These are phyloP conservation scores for Diarsia dahlii DNA, from an alignment of 2,888 invertebrate genomes.

Conservation along the genomic window DNA sequence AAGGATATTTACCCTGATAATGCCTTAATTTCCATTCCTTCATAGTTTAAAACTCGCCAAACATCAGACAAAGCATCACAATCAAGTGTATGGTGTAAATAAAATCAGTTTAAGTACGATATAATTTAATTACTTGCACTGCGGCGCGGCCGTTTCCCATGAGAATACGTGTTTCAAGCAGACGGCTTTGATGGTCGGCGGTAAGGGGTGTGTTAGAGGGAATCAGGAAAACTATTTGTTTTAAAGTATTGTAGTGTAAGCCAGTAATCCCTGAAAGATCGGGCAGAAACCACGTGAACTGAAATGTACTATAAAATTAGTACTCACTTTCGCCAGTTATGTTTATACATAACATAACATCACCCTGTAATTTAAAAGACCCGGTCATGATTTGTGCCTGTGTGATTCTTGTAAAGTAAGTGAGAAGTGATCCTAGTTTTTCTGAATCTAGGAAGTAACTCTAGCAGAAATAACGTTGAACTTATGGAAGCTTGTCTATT, in stretches of 20 bases:
- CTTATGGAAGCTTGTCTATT: neutral
- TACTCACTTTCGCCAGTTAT: neutral
- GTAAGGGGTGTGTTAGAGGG: constrained; percentile 56
- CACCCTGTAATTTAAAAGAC: too few relatives aligned
- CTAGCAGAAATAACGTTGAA: too few relatives aligned
- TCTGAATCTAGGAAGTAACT: neutral
- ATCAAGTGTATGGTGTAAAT: constrained; percentile 58
- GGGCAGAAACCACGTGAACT: neutral
- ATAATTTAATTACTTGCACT: constrained; percentile 76
- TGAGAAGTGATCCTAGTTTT: neutral
- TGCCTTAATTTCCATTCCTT: neutral
- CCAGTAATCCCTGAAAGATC: neutral
- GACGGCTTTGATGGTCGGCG: constrained; percentile 78
- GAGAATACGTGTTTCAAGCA: constrained; percentile 78
- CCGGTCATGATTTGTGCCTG: too few relatives aligned
- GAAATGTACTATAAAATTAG: too few relatives aligned
- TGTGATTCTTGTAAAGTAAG: too few relatives aligned
- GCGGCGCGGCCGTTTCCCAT: constrained; percentile 73
- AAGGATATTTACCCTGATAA: neutral
- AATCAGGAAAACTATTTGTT: constrained; percentile 8
- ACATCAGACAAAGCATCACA: constrained; percentile 29
- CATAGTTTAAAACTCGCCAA: neutral
- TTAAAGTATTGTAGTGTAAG: too few relatives aligned
- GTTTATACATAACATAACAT: too few relatives aligned
- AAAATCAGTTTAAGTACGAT: constrained; percentile 70